Base-by-base conservation (phyloP, 1,140 invertebrate genomes). In the Mercenaria mercenaria region DNA sequence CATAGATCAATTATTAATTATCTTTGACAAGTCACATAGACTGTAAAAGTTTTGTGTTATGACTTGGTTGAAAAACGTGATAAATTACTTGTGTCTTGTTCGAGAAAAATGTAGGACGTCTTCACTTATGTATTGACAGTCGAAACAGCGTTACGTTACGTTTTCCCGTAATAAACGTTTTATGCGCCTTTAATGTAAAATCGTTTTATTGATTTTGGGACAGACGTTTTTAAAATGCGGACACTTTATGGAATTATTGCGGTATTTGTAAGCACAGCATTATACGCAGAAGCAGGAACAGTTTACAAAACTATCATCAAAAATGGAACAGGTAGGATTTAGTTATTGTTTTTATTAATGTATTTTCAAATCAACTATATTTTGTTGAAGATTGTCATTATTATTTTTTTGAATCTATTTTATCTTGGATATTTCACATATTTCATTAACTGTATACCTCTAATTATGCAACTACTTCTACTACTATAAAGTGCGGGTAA, bases 301-400 rank as follows among this genome's bases (percentile, higher is more conserved):
- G 85, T 87, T 6, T 87, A 79, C 32, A 87, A 87, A 43, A 87
- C 74, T 20, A 87, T 87, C 13, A 79, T 79, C n/a, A 77, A 41
- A 79, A 43, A 77, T 79, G 85, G 85, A n/a, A 87, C 85, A 43
- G 85, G 85, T 87, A 79, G 18, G 56, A 74, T 43, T 8, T 6
- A 18, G 18, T 79, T 32, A n/a, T 39, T 74, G 8, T 74, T 74
- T 74, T 37, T 74, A 20, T 39, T 37, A 74, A 37, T 74, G 43
- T 47, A 47, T 47, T 47, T 47, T 47, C 43, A 47, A 47, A 15
- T 47, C 15, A 47, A 47, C 15, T 47, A 8, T 47, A 47, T 47
- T 47, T 47, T 8, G 15, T 8, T 8, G 15, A 47, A 8, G 15
- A 47, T 47, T 47, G 43, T n/a, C 43, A 15, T 47, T 47, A 8